Conservation (phyloP, 2,113 vertebrate genomes). For the Clarias magur region DNA sequence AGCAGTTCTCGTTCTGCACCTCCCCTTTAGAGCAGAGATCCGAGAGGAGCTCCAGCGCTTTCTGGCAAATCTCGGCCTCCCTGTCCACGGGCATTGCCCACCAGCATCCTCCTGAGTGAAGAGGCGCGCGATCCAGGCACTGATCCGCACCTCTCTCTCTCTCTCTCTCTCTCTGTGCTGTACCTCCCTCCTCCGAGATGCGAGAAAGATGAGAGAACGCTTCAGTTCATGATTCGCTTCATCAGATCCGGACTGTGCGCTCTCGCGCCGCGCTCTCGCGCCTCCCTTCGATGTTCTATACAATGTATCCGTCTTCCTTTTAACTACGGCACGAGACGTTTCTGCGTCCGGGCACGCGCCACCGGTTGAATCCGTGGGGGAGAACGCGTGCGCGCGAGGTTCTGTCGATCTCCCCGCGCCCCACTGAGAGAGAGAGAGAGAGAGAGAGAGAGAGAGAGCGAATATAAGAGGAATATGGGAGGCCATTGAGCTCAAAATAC, state of each 20-base stretch:
- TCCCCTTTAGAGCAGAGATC: slow-evolving; percentile 94
- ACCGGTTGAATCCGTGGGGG: slow-evolving; percentile 25
- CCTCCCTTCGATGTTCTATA: background rate
- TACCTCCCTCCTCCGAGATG: slow-evolving; percentile 6
- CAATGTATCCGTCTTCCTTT: background rate
- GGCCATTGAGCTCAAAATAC: background rate
- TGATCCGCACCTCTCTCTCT: slow-evolving; percentile 50
- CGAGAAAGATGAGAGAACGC: background rate
- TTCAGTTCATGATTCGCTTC: slow-evolving; percentile 23
- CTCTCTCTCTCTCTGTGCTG: background rate
- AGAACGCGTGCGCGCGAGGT: background rate
- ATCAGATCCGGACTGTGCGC: background rate
- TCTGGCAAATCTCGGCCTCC: slow-evolving; percentile 97
- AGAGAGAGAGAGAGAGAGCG: background rate
- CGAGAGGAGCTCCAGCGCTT: slow-evolving; percentile 92
- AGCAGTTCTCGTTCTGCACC: slow-evolving; percentile 92
- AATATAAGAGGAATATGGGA: background rate
- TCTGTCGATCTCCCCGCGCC: slow-evolving; percentile 5
- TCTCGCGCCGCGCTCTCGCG: background rate
- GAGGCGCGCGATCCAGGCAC: slow-evolving; percentile 78
- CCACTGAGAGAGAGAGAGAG: slow-evolving; percentile 3
- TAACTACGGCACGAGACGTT: background rate
- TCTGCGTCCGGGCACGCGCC: background rate
- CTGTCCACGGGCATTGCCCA: slow-evolving; percentile 97
- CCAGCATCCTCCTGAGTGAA: slow-evolving; percentile 90